phyloP scores from a whole-genome alignment of 2,888 invertebrate genomes.

The Thereva nobilitata region DNA sequence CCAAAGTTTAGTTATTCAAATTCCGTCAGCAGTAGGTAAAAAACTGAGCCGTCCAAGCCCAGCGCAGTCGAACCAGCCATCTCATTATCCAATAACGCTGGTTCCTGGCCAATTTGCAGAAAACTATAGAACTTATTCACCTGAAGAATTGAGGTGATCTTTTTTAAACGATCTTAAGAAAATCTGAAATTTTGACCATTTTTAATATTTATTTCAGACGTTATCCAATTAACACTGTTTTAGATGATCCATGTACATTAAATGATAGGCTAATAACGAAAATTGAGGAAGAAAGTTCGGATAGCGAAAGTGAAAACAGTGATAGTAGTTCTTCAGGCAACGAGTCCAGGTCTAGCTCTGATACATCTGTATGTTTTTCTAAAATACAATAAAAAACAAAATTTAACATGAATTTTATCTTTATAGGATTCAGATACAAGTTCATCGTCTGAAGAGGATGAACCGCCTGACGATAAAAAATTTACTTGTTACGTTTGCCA shows the following conservation, averaged over 20 bases:
- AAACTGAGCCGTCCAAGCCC: slow-evolving; percentile 49
- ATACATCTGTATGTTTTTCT: slow-evolving; percentile 41
- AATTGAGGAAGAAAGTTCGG: slow-evolving; percentile 52
- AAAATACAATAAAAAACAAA: neutral
- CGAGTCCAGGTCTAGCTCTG: slow-evolving; percentile 42
- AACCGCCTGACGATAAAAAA: slow-evolving; percentile 51
- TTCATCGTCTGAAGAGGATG: slow-evolving; percentile 48
- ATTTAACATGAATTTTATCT: neutral
- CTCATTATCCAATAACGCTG: slow-evolving; percentile 86
- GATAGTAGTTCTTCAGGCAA: slow-evolving; percentile 43
- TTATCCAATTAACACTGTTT: slow-evolving; percentile 89
- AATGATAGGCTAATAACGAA: slow-evolving; percentile 39
- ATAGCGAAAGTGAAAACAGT: slow-evolving; percentile 51
- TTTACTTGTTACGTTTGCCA: slow-evolving; percentile 64
- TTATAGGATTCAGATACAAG: slow-evolving; percentile 44
- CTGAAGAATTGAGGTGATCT: slow-evolving; percentile 75
- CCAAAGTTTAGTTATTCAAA: slow-evolving; percentile 86
- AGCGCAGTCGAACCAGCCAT: slow-evolving; percentile 53
- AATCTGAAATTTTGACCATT: neutral
- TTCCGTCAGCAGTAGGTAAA: slow-evolving; percentile 65
- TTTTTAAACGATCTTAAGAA: neutral
- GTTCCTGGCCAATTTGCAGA: slow-evolving; percentile 97
- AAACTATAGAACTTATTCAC: slow-evolving; percentile 76
- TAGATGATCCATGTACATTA: slow-evolving; percentile 54
- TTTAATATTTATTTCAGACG: slow-evolving; percentile 63